phyloP scores from a whole-genome alignment of 1,140 invertebrate species.

The Helicoverpa armigera region DNA sequence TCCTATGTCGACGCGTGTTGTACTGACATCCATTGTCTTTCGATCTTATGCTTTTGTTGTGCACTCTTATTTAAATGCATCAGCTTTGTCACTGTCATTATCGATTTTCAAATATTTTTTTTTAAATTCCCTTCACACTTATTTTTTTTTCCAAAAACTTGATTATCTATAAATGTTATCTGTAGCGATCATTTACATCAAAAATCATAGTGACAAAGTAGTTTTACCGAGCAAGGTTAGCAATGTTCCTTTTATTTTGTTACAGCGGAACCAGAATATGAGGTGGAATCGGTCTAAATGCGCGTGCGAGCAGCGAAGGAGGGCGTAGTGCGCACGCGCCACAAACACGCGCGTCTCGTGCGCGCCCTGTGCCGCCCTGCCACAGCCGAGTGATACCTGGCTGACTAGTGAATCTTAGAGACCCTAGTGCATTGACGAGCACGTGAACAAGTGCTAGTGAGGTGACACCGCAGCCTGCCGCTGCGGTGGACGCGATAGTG shows the following conservation, averaged over 20 bases:
- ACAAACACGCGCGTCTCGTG: no score
- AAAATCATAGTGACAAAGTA: slow-evolving; percentile 37
- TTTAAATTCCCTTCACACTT: no score
- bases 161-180: no score
- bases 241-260: slow-evolving; percentile 58
- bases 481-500: not conserved
- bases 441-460: slow-evolving; percentile 12
- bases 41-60: slow-evolving; percentile 62
- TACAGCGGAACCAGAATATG: slow-evolving; percentile 80
- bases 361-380: not conserved
- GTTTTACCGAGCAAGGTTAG: slow-evolving; percentile 21
- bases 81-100: slow-evolving; percentile 30
- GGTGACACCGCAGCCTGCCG: slow-evolving; percentile 22
- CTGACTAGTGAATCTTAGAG: slow-evolving; percentile 50
- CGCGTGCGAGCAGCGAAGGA: slow-evolving; percentile 68
- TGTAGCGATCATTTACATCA: not conserved
- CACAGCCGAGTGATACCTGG: slow-evolving; percentile 30
- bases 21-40: slow-evolving; percentile 84
- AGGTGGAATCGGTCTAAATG: slow-evolving; percentile 83
- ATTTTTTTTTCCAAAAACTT: no score
- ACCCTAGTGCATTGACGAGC: slow-evolving; percentile 35
- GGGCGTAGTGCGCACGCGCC: slow-evolving; percentile 39
- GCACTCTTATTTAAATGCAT: slow-evolving; percentile 41
- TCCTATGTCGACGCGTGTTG: slow-evolving; percentile 55
- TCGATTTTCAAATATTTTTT: not conserved